Percentiles rank a stretch among this genome's conserved stretches.
Evolutionary conservation across 2,113 vertebrate species (phyloP).

Genomic region (Mirounga angustirostris): DNA sequence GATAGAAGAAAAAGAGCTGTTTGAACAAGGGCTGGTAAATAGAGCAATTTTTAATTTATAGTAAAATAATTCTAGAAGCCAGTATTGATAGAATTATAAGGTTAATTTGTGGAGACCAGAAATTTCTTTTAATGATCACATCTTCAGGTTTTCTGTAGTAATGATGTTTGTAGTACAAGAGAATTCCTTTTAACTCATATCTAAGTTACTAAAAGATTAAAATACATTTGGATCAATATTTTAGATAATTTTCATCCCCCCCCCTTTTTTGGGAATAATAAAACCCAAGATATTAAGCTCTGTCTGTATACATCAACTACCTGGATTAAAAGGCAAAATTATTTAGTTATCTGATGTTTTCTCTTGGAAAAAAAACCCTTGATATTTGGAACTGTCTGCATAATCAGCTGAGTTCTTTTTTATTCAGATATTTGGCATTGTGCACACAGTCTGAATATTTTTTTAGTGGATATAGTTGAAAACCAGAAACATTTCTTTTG

Average conservation of each 20-base stretch:
- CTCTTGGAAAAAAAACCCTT: neutral
- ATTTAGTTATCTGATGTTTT: slow-evolving; percentile 7
- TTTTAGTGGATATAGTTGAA: slow-evolving; percentile 21
- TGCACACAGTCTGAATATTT: slow-evolving; percentile 39
- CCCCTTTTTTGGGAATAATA: neutral
- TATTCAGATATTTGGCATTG: slow-evolving; percentile 44
- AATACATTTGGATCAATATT: slow-evolving; percentile 40
- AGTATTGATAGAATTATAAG: slow-evolving; percentile 68
- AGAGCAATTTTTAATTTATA: slow-evolving; percentile 76
- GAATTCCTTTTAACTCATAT: slow-evolving; percentile 40
- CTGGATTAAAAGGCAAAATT: slow-evolving; percentile 55
- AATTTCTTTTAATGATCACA: neutral
- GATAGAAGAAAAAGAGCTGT: slow-evolving; percentile 94
- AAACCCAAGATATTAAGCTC: slow-evolving; percentile 40
- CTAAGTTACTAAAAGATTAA: slow-evolving; percentile 50
- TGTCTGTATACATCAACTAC: neutral
- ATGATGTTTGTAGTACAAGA: slow-evolving; percentile 31
- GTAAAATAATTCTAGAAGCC: slow-evolving; percentile 76
- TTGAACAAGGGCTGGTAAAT: slow-evolving; percentile 96
- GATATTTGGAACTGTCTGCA: neutral
- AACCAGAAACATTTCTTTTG: slow-evolving; percentile 34
- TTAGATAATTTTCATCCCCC: slow-evolving; percentile 9
- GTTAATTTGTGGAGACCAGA: slow-evolving; percentile 40
- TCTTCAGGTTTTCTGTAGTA: slow-evolving; percentile 22
- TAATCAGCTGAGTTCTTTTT: slow-evolving; percentile 31